A percentile compares a stretch with the other conserved stretches of the same genome.
Conservation (phyloP, 2,888 invertebrate genomes). For the Acleris sparsana region DNA sequence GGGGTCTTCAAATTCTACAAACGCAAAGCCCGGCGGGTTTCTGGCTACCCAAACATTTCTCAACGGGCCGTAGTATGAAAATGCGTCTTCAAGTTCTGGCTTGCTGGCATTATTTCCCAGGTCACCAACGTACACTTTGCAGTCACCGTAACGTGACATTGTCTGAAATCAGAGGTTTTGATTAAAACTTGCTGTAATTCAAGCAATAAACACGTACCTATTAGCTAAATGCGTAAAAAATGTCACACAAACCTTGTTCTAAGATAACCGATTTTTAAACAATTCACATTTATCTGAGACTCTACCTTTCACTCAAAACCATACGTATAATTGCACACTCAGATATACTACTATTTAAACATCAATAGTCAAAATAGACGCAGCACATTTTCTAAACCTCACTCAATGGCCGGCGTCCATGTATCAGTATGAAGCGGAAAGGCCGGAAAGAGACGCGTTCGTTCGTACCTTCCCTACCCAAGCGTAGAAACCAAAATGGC, state of each 20-base stretch:
- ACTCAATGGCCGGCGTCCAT: conserved; percentile 29
- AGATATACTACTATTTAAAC: not conserved
- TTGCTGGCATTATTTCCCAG: conserved; percentile 95
- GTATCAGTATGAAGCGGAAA: no score
- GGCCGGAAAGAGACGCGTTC: not conserved
- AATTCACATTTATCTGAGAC: conserved; percentile 27
- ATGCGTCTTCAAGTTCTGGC: conserved; percentile 96
- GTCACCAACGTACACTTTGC: conserved; percentile 98
- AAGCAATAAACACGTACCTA: not conserved
- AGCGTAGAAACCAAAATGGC: conserved; percentile 34
- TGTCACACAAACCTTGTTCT: conserved; percentile 21
- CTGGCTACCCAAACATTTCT: conserved; percentile 99
- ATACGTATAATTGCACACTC: not conserved
- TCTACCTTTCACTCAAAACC: not conserved
- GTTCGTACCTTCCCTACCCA: not conserved
- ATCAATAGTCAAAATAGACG: conserved; percentile 2
- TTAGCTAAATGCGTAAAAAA: conserved; percentile 7
- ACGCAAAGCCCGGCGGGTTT: conserved; percentile 97
- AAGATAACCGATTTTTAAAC: not conserved
- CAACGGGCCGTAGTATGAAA: conserved; percentile 95
- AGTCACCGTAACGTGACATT: conserved; percentile 93
- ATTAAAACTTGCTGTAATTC: conserved; percentile 5
- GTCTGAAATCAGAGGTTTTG: conserved; percentile 45
- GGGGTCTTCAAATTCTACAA: conserved; percentile 96
- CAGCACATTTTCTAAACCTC: conserved; percentile 12